Evolutionary conservation across 2,113 vertebrate species (phyloP).

Genomic region (Cinclus cinclus): DNA sequence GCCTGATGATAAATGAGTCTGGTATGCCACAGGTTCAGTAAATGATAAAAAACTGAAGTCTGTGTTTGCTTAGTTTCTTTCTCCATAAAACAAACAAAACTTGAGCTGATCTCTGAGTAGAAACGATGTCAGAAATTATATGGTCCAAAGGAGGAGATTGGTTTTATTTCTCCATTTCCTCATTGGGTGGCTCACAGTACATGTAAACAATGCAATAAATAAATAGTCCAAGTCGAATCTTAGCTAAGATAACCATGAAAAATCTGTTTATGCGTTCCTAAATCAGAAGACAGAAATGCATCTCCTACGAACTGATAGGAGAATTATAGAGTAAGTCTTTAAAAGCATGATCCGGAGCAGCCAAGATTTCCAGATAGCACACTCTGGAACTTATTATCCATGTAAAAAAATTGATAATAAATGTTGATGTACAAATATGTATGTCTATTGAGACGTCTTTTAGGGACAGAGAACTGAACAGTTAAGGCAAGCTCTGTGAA

Average conservation of each 20-base stretch:
- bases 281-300: conserved; percentile 3
- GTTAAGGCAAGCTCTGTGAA: neutral
- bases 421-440: neutral
- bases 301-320: neutral
- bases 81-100: neutral
- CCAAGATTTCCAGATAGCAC: conserved; percentile 5
- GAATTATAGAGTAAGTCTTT: neutral
- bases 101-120: neutral
- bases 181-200: neutral
- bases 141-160: neutral
- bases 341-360: neutral
- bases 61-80: neutral
- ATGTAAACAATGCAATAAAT: conserved; percentile 32
- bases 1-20: conserved; percentile 13
- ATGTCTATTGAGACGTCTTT: neutral
- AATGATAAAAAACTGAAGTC: conserved; percentile 9
- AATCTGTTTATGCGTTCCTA: neutral
- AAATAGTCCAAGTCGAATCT: neutral
- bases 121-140: conserved; percentile 1
- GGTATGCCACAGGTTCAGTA: neutral
- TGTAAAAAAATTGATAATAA: conserved; percentile 16
- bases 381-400: neutral
- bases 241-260: neutral
- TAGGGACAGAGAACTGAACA: neutral
- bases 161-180: conserved; percentile 16